Evolutionary conservation across 1,140 invertebrate genomes (phyloP), one percentile per base, ranked within the genome.

Genomic region (Heliothis virescens): DNA sequence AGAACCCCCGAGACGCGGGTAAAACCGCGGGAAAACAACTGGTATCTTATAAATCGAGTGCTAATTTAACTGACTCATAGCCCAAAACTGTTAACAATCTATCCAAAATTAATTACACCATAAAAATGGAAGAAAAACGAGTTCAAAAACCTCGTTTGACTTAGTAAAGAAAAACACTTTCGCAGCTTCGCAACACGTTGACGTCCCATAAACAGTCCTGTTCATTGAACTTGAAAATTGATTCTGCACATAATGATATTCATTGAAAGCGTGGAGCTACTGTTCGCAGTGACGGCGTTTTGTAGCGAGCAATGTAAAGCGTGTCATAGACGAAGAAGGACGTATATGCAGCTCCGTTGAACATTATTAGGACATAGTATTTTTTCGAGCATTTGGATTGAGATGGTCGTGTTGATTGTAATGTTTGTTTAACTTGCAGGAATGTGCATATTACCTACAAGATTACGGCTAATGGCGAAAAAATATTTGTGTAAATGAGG

Each of bases 191-290:
- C 26, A 13, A 7, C 21, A 26, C 21, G 34, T 16, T 57, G 71
- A 57, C 29, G 52, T 75, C 16, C 26, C 10, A 29, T 57, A 55
- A 74, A 60, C 55, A 75, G 62, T 62, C 26, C 16, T 75, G 72
- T 60, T 47, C 72, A 62, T 29, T 60, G 72, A 75, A 60, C 57
- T 62, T 75, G 57, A 75, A 75, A 75, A 75, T 75, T 75, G 72
- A 50, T 62, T 74, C 53, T 60, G 29, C 52, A 34, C 21, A 50
- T 71, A 71, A 71, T 71, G 67, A 29, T 71, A 71, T 71, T 71
- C 67, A 71, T 71, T 71, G 67, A 50, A 53, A 52, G 34, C 21
- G 48, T 1, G 63, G 16, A 13, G 18, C 4, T 16, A 47, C 15
- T 15, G 48, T n/a, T 67, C 52, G 10, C 29, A 47, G 18, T 21